Evolutionary conservation across 2,113 vertebrate genomes (phyloP).

Genomic region (Oreochromis spilurus): DNA sequence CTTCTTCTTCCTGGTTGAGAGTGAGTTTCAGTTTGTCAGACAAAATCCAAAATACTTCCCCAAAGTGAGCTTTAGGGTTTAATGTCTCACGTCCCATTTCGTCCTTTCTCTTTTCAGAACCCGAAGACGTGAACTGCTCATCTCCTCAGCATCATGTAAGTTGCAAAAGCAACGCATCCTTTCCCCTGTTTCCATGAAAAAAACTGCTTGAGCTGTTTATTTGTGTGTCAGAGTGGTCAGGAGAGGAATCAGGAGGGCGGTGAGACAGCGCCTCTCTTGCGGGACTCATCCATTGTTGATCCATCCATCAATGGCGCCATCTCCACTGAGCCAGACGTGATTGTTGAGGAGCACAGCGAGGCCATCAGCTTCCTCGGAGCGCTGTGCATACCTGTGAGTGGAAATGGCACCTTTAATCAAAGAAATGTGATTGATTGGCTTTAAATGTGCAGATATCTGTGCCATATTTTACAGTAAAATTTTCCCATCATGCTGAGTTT

Average conservation of each 20-base stretch:
- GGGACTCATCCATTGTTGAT: constrained; percentile 22
- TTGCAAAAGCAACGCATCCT: not conserved
- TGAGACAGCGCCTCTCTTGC: constrained; percentile 65
- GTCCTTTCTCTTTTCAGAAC: constrained; percentile 72
- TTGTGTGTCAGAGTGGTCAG: constrained; percentile 37
- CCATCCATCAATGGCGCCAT: constrained; percentile 29
- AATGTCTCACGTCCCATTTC: not conserved
- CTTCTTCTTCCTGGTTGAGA: constrained; percentile 95
- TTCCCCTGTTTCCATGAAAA: not conserved
- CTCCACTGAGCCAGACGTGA: constrained; percentile 34
- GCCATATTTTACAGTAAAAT: not conserved
- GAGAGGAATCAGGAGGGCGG: constrained; percentile 34
- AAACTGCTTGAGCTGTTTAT: not conserved
- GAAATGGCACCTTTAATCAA: not conserved
- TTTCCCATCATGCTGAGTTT: not conserved
- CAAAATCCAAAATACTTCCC: not conserved
- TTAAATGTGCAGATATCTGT: not conserved
- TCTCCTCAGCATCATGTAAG: constrained; percentile 85
- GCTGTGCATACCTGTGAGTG: constrained; percentile 88
- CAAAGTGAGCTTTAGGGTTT: not conserved
- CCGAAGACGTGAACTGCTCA: constrained; percentile 87
- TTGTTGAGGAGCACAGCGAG: constrained; percentile 43
- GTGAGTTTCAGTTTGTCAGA: constrained; percentile 71
- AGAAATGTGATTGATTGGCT: not conserved
- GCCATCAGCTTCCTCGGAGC: constrained; percentile 91